Conservation (phyloP, 2,888 invertebrate species). For the Ashinkailepas kermadecensis region DNA sequence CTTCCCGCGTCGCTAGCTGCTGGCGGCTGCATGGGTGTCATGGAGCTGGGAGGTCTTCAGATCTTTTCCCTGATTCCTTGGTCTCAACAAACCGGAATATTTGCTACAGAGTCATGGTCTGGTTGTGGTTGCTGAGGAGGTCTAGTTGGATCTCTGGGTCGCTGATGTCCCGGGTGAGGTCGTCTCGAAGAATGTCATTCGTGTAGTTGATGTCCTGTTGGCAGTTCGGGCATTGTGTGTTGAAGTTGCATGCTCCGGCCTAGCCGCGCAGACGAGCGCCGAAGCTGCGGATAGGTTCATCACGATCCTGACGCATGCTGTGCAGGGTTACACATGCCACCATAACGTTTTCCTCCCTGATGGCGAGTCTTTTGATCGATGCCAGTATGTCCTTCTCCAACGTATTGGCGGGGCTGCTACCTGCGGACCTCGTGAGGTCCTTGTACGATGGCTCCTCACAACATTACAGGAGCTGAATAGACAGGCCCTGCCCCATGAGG, state of each 20-base stretch:
- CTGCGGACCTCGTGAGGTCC: too few relatives aligned
- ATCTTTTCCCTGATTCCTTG: constrained; percentile 23
- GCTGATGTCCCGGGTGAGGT: constrained; percentile 5
- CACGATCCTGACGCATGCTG: too few relatives aligned
- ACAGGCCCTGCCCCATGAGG: too few relatives aligned
- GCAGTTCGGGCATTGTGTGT: constrained; percentile 13
- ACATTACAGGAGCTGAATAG: constrained; percentile 25
- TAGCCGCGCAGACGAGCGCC: too few relatives aligned
- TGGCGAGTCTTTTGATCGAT: constrained; percentile 23
- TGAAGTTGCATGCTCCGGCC: constrained; percentile 19
- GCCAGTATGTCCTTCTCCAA: background rate
- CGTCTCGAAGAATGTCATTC: background rate
- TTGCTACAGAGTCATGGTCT: constrained; percentile 5
- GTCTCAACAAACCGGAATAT: constrained; percentile 21
- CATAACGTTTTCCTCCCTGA: constrained; percentile 24
- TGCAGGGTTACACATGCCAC: constrained; percentile 23
- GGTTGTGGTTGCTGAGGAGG: constrained; percentile 1
- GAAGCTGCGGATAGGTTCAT: too few relatives aligned
- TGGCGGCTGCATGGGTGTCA: background rate
- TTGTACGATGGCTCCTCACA: constrained; percentile 23
- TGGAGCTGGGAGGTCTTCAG: background rate
- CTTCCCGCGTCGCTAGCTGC: background rate
- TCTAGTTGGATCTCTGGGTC: constrained; percentile 11
- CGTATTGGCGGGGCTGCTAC: background rate
- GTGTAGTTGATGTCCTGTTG: background rate